Conservation (phyloP, 1,140 invertebrate genomes). For the Gonioctena quinquepunctata region DNA sequence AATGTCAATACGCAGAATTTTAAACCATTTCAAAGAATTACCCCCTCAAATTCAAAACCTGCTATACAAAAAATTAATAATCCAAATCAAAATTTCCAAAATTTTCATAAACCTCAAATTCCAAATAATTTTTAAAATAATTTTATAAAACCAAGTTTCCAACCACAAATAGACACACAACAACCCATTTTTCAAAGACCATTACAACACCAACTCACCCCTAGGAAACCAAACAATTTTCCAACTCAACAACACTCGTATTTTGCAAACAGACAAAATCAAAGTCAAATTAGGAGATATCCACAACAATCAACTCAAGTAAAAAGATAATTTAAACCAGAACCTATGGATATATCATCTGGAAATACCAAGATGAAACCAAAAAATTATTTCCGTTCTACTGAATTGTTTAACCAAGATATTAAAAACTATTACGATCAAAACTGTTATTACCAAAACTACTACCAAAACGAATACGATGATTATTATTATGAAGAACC, state of each 20-base stretch:
- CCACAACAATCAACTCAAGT: background rate
- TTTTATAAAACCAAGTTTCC: background rate
- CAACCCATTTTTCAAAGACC: background rate
- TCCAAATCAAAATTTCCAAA: background rate
- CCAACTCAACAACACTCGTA: background rate
- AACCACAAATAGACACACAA: background rate
- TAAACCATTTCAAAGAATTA: background rate
- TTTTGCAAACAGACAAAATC: background rate
- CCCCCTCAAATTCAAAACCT: background rate
- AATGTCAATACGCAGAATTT: background rate
- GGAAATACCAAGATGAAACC: background rate
- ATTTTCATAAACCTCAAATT: background rate
- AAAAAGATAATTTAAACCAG: background rate
- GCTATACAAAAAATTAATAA: background rate
- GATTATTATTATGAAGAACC: too few species aligned
- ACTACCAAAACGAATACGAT: background rate
- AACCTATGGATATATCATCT: background rate
- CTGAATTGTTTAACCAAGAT: background rate
- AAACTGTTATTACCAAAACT: background rate
- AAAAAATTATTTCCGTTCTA: background rate
- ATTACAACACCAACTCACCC: background rate
- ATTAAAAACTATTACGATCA: background rate
- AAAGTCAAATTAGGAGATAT: background rate
- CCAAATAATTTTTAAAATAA: background rate
- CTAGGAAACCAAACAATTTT: background rate